Evolutionary conservation across 2,113 vertebrate genomes (phyloP).

Genomic region (Phrynosoma platyrhinos): DNA sequence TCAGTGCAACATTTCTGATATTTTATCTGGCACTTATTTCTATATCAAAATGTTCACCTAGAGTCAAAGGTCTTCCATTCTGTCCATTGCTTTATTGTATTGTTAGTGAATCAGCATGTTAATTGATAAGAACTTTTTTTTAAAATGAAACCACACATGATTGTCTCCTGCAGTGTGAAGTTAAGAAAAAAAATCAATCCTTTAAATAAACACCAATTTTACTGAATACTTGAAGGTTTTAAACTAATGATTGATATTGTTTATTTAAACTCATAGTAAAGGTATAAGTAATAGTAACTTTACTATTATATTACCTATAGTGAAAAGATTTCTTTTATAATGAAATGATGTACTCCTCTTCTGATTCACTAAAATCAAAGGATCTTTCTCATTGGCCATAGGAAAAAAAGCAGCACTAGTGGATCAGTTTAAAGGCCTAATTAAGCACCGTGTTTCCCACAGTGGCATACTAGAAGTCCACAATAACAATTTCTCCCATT

Average conservation of each 20-base stretch:
- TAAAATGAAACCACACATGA: fast-evolving
- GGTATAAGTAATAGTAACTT: too few species aligned
- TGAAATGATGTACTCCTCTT: background rate
- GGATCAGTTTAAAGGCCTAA: background rate
- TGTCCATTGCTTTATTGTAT: conserved; percentile 10
- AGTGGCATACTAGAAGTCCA: background rate
- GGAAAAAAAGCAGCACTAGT: background rate
- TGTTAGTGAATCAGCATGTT: conserved; percentile 53
- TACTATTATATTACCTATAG: too few species aligned
- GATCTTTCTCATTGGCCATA: background rate
- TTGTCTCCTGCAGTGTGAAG: background rate
- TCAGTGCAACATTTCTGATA: conserved; percentile 1
- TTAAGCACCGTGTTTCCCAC: background rate
- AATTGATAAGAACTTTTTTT: conserved; percentile 59
- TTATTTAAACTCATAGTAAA: too few species aligned
- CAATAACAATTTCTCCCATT: too few species aligned
- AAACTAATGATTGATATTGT: background rate
- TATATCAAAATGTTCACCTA: conserved; percentile 66
- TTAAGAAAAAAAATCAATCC: background rate
- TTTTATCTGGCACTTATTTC: conserved; percentile 53
- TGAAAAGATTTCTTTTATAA: background rate
- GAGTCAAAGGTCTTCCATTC: conserved; percentile 60
- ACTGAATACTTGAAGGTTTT: background rate
- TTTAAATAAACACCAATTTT: background rate
- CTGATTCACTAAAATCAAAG: background rate